Base-by-base conservation (phyloP, 2,113 vertebrate species). In the Sander vitreus region DNA sequence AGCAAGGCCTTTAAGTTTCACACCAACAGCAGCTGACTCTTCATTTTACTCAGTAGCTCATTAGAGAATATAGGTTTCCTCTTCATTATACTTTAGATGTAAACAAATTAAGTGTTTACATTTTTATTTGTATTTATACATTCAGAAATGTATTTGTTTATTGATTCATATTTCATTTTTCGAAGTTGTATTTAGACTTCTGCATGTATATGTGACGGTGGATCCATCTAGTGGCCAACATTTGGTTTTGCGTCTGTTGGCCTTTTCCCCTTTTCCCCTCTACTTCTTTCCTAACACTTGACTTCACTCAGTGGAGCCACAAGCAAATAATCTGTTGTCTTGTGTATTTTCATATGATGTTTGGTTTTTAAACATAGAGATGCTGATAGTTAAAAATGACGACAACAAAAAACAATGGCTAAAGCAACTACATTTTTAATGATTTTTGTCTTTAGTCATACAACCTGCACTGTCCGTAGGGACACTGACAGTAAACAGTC, bases 141-240 rank as follows among this genome's bases (percentile, higher is more conserved):
- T 45, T 43, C 33, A 33, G 33, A 33, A 33, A 33, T 33, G 30
- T 33, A 33, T 33, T 16, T 71, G 5, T 72, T 58, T 2, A 23
- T 54, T 47, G 10, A 10, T 10, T 30, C 3, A n/a, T 50, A 23
- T 74, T 36, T 62, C 19, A n/a, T 60, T 7, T 30, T 27, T 6
- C 5, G 51, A 48, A 4, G 7, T 23, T 51, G 48, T 25, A 27
- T 10, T 7, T 18, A 5, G 4, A 14, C 16, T 10, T 12, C 45
- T n/a, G 16, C 27, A 39, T 54, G 21, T 47, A 0, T 69, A 0
- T 69, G 51, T 55, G 68, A 25, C 3, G 2, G 21, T 51, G 47
- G 51, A 3, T 0, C 65, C 84, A 86, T 76, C 85, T 88, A 57
- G 90, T 85, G 83, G 66, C 2, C 30, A 69, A 0, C 19, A 8